A percentile compares a stretch with the other conserved stretches of the same genome.
These are phyloP conservation scores for Phylloscopus trochilus DNA, from an alignment of 2,113 vertebrate species.

Conservation along the genomic window DNA sequence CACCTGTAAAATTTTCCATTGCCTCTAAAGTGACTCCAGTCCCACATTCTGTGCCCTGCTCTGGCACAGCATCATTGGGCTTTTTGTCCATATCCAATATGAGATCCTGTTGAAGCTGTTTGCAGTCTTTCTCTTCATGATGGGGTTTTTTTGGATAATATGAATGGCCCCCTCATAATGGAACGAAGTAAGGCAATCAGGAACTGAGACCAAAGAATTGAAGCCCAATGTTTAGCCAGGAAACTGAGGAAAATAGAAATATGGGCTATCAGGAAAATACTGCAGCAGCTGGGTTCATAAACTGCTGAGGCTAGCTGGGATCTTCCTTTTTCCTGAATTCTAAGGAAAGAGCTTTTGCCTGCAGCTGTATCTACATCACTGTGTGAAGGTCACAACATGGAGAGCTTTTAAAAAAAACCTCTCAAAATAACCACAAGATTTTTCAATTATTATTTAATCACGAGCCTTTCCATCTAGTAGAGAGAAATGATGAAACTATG, in stretches of 20 bases:
- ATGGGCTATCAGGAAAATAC: background rate
- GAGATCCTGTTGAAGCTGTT: background rate
- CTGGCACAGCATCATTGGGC: background rate
- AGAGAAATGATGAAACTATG: background rate
- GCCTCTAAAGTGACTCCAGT: background rate
- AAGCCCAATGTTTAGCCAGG: background rate
- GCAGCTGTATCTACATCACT: background rate
- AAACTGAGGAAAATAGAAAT: background rate
- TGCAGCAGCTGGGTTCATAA: background rate
- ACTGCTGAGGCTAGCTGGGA: background rate
- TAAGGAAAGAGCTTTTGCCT: background rate
- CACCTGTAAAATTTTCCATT: background rate
- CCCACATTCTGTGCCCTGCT: background rate
- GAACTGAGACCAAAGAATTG: background rate
- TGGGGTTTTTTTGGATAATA: background rate
- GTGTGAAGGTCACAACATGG: slow-evolving; percentile 3
- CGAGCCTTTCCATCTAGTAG: background rate
- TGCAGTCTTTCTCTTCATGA: background rate
- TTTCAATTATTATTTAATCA: slow-evolving; percentile 49
- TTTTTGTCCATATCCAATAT: fast-evolving
- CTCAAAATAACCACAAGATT: slow-evolving; percentile 9
- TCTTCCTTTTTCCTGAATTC: slow-evolving; percentile 2
- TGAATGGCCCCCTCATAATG: background rate
- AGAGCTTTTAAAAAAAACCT: background rate
- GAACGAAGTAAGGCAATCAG: background rate